These are phyloP conservation scores for Drosophila aldrichi DNA, from an alignment of 2,888 invertebrate species.

Conservation along the genomic window DNA sequence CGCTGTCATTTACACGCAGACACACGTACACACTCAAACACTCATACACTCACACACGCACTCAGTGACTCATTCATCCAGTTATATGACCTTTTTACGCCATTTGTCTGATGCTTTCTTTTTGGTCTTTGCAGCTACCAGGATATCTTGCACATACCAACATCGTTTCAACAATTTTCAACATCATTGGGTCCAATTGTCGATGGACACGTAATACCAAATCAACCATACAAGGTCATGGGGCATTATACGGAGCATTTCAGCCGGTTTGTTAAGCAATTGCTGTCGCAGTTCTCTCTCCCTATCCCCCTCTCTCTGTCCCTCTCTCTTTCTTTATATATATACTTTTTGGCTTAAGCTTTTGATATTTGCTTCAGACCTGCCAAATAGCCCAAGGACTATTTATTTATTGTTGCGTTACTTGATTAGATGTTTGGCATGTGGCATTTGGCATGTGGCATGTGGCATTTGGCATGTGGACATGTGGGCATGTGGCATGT, in stretches of 20 bases:
- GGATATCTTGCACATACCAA: conserved; percentile 90
- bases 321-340: neutral
- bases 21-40: conserved; percentile 7
- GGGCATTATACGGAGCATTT: conserved; percentile 90
- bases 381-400: conserved; percentile 57
- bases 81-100: conserved; percentile 71
- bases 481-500: conserved; percentile 44
- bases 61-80: conserved; percentile 45
- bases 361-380: conserved; percentile 59
- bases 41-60: conserved; percentile 10
- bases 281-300: conserved; percentile 46
- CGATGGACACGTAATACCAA: conserved; percentile 93
- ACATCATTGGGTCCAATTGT: conserved; percentile 95
- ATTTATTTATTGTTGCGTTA: conserved; percentile 75
- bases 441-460: conserved; percentile 33
- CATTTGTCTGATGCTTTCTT: conserved; percentile 60
- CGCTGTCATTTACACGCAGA: conserved; percentile 61
- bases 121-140: conserved; percentile 86
- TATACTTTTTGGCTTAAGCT: conserved; percentile 6
- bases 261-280: conserved; percentile 88
- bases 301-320: neutral
- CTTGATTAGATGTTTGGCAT: conserved; percentile 77
- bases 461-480: conserved; percentile 35
- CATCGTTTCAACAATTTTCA: conserved; percentile 90
- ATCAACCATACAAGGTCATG: conserved; percentile 92